Conservation (phyloP, 1,140 invertebrate species). For the Cyclina sinensis region DNA sequence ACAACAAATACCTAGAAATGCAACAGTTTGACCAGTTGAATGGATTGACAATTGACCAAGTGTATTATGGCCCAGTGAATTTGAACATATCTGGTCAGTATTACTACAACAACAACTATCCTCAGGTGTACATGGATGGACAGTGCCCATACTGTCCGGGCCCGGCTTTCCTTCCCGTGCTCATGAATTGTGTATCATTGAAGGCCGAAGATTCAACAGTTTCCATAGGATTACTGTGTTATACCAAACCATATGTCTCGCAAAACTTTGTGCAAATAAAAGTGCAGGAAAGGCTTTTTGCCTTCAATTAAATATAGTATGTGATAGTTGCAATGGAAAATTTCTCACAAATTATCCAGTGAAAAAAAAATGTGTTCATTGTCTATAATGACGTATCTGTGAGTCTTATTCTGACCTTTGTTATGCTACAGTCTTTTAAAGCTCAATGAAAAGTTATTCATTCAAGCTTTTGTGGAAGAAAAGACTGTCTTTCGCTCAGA, state of each 20-base stretch:
- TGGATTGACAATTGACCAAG: slow-evolving; percentile 86
- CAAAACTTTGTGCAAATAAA: neutral
- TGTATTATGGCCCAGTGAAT: slow-evolving; percentile 84
- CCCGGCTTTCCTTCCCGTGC: slow-evolving; percentile 92
- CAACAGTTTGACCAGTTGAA: slow-evolving; percentile 85
- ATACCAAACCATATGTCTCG: slow-evolving; percentile 5
- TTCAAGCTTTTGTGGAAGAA: neutral
- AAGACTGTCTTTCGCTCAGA: slow-evolving; percentile 12
- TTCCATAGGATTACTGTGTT: neutral
- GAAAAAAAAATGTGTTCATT: slow-evolving; percentile 25
- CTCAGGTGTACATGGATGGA: slow-evolving; percentile 72
- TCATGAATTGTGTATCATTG: slow-evolving; percentile 81
- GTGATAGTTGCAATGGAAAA: slow-evolving; percentile 23
- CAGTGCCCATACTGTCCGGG: slow-evolving; percentile 79
- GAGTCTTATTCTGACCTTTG: neutral
- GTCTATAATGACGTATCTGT: neutral
- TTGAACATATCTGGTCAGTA: slow-evolving; percentile 79
- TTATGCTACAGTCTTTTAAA: neutral
- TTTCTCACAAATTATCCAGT: slow-evolving; percentile 2
- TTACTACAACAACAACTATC: slow-evolving; percentile 77
- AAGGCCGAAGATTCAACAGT: neutral
- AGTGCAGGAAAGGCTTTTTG: neutral
- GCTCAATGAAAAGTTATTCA: neutral
- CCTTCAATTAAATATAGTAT: neutral
- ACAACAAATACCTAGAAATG: slow-evolving; percentile 84